Evolutionary conservation across 2,888 invertebrate genomes (phyloP).

Genomic region (Mythimna vitellina): DNA sequence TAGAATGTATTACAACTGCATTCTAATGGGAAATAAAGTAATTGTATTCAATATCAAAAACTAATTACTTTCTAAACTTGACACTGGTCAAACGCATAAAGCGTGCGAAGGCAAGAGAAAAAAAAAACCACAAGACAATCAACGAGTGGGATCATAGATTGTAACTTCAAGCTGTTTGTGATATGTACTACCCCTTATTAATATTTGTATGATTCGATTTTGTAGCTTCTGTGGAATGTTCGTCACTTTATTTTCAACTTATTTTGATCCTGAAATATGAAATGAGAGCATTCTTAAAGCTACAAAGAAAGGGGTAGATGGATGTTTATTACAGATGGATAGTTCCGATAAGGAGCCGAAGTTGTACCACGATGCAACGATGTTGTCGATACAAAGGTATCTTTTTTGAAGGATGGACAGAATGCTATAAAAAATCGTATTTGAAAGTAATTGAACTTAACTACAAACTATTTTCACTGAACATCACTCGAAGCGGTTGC

Average conservation of each 20-base stretch:
- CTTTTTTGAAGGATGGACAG: neutral
- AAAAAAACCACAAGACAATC: neutral
- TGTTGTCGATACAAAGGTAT: neutral
- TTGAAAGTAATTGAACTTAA: neutral
- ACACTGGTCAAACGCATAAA: too few relatives aligned
- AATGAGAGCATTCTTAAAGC: constrained; percentile 48
- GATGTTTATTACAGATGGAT: neutral
- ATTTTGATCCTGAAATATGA: constrained; percentile 46
- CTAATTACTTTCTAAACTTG: too few relatives aligned
- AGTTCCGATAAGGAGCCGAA: neutral
- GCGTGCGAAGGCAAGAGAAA: too few relatives aligned
- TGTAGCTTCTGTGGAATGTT: constrained; percentile 42
- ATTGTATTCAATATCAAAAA: too few relatives aligned
- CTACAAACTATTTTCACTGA: neutral
- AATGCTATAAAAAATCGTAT: neutral
- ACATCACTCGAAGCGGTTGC: neutral
- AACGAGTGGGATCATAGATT: neutral
- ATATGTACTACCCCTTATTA: constrained; percentile 27
- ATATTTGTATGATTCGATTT: constrained; percentile 1
- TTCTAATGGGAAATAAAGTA: too few relatives aligned
- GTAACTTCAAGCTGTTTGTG: neutral
- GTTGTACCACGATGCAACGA: neutral
- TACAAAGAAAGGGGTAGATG: constrained; percentile 26
- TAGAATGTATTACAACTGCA: too few relatives aligned
- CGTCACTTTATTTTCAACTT: constrained; percentile 50